These are phyloP conservation scores for Amblyopsis rosae DNA, from an alignment of 2,113 vertebrate species.

Conservation along the genomic window DNA sequence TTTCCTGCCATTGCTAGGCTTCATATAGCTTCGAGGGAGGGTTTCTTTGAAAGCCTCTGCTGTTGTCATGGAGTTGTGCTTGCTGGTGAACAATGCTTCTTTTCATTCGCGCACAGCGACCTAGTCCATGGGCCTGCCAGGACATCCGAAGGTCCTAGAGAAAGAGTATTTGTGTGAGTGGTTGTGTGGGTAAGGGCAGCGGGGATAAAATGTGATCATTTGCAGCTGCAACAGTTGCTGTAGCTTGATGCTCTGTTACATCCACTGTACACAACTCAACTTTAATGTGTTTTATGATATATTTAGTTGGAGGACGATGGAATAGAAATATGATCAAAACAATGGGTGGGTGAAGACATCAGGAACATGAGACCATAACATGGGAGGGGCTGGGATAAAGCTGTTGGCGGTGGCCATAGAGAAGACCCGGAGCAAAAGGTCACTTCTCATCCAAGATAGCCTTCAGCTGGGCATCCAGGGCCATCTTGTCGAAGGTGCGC, in stretches of 20 bases:
- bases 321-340: slow-evolving; percentile 25
- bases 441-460: slow-evolving; percentile 90
- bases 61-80: slow-evolving; percentile 69
- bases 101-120: slow-evolving; percentile 60
- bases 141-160: background rate
- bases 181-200: background rate
- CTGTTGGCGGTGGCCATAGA: slow-evolving; percentile 45
- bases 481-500: slow-evolving; percentile 98
- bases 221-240: background rate
- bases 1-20: slow-evolving; percentile 7
- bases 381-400: slow-evolving; percentile 36
- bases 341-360: slow-evolving; percentile 26
- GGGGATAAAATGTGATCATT: slow-evolving; percentile 18
- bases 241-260: slow-evolving; percentile 14
- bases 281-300: slow-evolving; percentile 19
- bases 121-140: slow-evolving; percentile 38
- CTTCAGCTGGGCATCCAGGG: slow-evolving; percentile 90
- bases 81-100: slow-evolving; percentile 64
- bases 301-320: background rate
- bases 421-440: slow-evolving; percentile 53
- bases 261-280: slow-evolving; percentile 22
- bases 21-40: slow-evolving; percentile 2
- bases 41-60: slow-evolving; percentile 47
- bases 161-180: background rate
- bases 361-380: slow-evolving; percentile 28